Evolutionary conservation across 2,797 vertebrate species (phyloP).

Genomic region (Gorsachius magnificus): DNA sequence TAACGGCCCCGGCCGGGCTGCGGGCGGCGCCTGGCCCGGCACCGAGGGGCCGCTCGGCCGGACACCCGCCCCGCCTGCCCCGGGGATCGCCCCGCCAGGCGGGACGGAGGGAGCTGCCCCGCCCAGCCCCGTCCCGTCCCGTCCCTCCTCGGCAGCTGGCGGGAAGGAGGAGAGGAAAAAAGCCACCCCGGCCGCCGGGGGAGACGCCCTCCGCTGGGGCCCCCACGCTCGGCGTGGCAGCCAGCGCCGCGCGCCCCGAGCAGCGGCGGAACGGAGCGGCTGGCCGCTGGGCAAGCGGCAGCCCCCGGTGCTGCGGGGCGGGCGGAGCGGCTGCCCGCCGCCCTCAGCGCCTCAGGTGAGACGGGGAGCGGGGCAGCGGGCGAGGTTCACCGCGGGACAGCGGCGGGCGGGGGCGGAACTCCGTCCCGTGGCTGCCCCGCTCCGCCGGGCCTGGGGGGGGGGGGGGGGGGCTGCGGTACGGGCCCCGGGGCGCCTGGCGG

Average conservation of each 20-base stretch:
- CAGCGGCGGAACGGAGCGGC: neutral
- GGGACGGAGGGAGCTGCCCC: neutral
- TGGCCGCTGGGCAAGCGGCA: neutral
- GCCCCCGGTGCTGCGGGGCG: neutral
- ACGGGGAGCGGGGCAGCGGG: neutral
- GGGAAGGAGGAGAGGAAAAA: neutral
- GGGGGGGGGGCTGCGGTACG: neutral
- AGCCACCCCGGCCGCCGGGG: neutral
- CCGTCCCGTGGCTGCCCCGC: too few species aligned
- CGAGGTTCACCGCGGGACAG: neutral
- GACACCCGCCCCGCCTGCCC: neutral
- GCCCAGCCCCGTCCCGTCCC: neutral
- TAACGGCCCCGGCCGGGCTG: neutral
- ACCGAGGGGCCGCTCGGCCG: neutral
- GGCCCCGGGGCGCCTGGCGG: neutral
- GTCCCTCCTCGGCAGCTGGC: neutral
- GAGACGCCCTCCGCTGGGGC: constrained; percentile 31
- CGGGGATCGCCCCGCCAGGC: neutral
- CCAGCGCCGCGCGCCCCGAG: neutral
- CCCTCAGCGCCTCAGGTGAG: constrained; percentile 36
- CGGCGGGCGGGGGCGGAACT: neutral
- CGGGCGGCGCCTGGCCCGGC: too few species aligned
- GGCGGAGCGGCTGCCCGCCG: neutral
- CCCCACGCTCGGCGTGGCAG: neutral
- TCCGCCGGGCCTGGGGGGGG: neutral